Evolutionary conservation across 1,140 invertebrate genomes (phyloP), one percentile per base, ranked within the genome.

Genomic region (Polypedilum vanderplanki): DNA sequence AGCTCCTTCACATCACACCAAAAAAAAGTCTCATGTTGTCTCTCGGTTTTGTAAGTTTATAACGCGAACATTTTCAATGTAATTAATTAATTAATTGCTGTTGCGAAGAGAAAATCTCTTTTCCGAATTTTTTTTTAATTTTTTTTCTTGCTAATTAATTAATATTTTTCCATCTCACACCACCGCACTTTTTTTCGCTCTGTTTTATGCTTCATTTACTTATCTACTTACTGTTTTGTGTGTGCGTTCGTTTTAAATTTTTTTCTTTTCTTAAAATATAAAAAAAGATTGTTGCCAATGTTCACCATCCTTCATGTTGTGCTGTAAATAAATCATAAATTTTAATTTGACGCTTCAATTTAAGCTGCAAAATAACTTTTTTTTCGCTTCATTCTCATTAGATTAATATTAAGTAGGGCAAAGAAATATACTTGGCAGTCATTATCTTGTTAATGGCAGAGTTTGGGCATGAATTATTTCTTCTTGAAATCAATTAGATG

Each of bases 21-120:
- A 15, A n/a, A n/a, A 46, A n/a, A 57, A 57, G 46, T 57, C 46
- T 57, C 46, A 57, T 57, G 46, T 57, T 57, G 46, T 57, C 46
- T 57, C n/a, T 57, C 46, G 46, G 46, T 57, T 57, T 57, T 57
- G 46, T 57, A 57, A 57, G 46, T 57, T 57, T 57, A 57, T 57
- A 57, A 57, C 46, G 46, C 46, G 46, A 57, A 57, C n/a, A n/a
- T 57, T 57, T 57, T 57, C 10, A 57, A 57, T 57, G 46, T 57
- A 57, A 57, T 57, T 57, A 57, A 57, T 57, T 57, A 57, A 57
- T 57, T 57, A 57, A 57, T 57, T 57, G 46, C 46, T 57, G 46
- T 57, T 15, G 12, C 46, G 46, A 57, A 57, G 46, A 57, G 46
- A 57, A 57, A 57, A 57, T 57, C 46, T 57, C 46, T 57, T 57